Evolutionary conservation across 2,113 vertebrate genomes (phyloP), one percentile per base, ranked within the genome.

Genomic region (Phyllopteryx taeniolatus): DNA sequence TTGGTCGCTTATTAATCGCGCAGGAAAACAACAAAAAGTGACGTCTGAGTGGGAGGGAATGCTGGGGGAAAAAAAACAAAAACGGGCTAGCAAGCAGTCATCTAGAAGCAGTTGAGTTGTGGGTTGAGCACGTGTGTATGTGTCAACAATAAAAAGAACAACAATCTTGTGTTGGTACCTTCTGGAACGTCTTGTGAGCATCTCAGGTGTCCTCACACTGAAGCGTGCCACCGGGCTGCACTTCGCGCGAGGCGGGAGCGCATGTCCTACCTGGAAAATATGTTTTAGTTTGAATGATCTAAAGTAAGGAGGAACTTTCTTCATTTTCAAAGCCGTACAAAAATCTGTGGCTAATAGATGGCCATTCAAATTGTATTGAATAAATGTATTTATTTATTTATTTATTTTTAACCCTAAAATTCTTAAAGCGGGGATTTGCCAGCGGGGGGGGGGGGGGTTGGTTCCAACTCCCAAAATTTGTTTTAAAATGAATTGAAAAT

Each of bases 1-100:
- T 93, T 93, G 92, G 86, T 80, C 84, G 77, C 83, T 85, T 87
- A 82, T 86, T 91, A 90, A 87, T 76, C 75, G 76, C 83, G 86
- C 87, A 91, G 83, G 70, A 83, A 79, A 84, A 88, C 84, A 84
- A 69, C 10, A 61, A 74, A 17, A 44, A 78, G 75, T 85, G 89
- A 90, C 74, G 79, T 62, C 68, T 81, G 83, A 84, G 90, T 89
- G 88, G 90, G 91, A 86, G 89, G 84, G 78, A 76, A 71, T 82
- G 79, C 67, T 66, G 66, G 72, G 70, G 79, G 79, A 74, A 74
- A 67, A 43, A 33, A 53, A 46, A 57, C 31, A 51, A 71, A 68
- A 51, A 44, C 17, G 62, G 82, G 79, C 83, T 79, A 5, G 6
- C 27, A 27, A 83, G 80, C 77, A 81, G 79, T 83, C 85, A 78